Percentiles rank a stretch among this genome's conserved stretches.
phyloP scores from a whole-genome alignment of 1,140 invertebrate genomes.

The Drosophila athabasca region DNA sequence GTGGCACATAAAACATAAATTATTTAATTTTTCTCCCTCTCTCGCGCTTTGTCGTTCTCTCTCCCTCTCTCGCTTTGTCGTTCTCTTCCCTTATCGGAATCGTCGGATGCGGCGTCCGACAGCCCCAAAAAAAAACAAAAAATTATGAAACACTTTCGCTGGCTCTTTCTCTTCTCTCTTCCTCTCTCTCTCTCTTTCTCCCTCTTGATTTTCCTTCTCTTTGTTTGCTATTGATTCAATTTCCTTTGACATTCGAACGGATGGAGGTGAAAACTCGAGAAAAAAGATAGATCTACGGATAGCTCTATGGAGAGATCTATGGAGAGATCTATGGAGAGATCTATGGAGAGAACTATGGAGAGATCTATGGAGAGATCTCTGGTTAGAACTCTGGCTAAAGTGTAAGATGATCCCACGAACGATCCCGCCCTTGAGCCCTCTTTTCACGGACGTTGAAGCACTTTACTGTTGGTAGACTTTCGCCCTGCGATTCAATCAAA shows the following conservation, averaged over 20 bases:
- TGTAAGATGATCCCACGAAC: no score
- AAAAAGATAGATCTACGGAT: no score
- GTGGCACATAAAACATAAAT: constrained; percentile 79
- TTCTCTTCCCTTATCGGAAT: constrained; percentile 49
- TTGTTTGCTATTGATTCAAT: neutral
- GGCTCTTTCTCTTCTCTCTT: neutral
- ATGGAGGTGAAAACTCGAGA: no score
- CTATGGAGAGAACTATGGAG: no score
- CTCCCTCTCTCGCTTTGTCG: neutral
- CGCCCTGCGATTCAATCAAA: constrained; percentile 69
- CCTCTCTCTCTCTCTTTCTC: neutral
- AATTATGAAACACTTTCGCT: constrained; percentile 78
- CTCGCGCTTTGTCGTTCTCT: neutral
- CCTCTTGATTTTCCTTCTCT: neutral
- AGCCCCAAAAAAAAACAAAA: constrained; percentile 30
- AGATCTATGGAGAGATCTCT: no score
- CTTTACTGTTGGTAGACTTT: constrained; percentile 11
- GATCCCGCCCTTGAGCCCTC: no score
- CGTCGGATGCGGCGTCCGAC: constrained; percentile 48
- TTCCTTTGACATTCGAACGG: no score
- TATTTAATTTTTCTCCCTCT: constrained; percentile 70
- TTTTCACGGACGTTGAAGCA: neutral
- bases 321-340: no score
- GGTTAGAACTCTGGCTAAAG: no score
- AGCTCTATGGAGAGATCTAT: no score